Percentiles rank a stretch among this genome's conserved stretches.
Conservation (phyloP, 2,797 vertebrate genomes). For the Micrastur ruficollis region DNA sequence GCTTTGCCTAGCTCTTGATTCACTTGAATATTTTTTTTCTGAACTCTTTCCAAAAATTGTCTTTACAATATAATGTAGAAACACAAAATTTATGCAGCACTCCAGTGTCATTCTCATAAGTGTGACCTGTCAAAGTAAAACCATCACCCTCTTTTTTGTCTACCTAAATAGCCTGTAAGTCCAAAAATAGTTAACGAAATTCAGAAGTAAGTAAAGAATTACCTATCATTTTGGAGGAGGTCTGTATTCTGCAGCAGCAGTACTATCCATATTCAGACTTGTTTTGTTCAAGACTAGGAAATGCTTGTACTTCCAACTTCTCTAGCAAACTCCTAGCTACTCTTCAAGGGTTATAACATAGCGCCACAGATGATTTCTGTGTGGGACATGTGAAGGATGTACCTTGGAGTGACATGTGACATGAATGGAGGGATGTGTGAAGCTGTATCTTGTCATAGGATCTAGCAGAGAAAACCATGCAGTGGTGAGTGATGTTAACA, state of each 20-base stretch:
- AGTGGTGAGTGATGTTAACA: neutral
- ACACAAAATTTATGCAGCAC: neutral
- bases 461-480: neutral
- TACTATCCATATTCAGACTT: neutral
- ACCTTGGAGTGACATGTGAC: too few species aligned
- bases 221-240: neutral
- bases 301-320: neutral
- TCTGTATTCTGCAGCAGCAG: neutral
- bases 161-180: neutral
- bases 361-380: neutral
- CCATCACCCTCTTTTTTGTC: neutral
- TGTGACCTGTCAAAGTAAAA: neutral
- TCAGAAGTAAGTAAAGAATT: neutral
- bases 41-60: neutral
- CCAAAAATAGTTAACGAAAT: neutral
- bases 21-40: neutral
- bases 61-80: neutral
- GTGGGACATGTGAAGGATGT: too few species aligned
- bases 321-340: neutral
- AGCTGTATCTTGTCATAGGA: neutral
- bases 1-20: neutral
- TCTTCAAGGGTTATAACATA: neutral
- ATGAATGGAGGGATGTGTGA: neutral
- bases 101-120: neutral
- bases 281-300: conserved; percentile 2